Evolutionary conservation across 2,888 invertebrate species (phyloP), one percentile per base, ranked within the genome.

Genomic region (Sphaeridia pumilis): DNA sequence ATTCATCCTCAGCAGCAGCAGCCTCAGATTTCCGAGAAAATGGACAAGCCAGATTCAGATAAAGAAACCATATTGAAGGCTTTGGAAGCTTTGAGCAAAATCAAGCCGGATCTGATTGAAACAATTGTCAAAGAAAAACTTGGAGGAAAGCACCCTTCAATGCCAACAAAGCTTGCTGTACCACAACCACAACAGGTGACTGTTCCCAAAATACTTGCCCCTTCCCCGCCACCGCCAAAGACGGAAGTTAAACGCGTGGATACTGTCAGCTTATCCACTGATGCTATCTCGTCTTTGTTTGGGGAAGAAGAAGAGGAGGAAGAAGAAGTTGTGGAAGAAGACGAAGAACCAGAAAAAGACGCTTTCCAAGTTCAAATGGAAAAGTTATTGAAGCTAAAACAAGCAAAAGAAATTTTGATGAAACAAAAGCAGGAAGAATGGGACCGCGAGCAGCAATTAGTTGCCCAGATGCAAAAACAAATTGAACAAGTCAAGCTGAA

Each of bases 81-180:
- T 1, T 45, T 63, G 24, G 58, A 60, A 36, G 59, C 60, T 1
- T 28, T 63, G 25, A 61, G 59, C 41, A 61, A 56, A 24, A 60
- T 59, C 2, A 60, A 61, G 21, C 52, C 52, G 26, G 58, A 63
- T 38, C 52, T 58, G 10, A 59, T 63, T 21, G 58, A 63, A 34
- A 58, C 59, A 2, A 42, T 64, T 2, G 62, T 57, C 12, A 41
- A 41, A 27, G 57, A 57, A 22, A 49, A 57, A 41, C 49, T 51
- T 21, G 57, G 57, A 10, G 52, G 45, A 4, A 42, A 42, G 20
- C 31, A 45, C 4, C 17, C 22, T 21, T 4, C 43, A 10, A 42
- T 27, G 17, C 10, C 34, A 14, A 46, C 46, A 20, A n/a, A n/a
- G n/a, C 17, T 24, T 5, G 42, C 21, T 31, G 20, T n/a, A 20